Percentiles rank a stretch among this genome's conserved stretches.
These are phyloP conservation scores for Corythaeola cristata DNA, from an alignment of 2,113 vertebrate genomes.

Conservation along the genomic window DNA sequence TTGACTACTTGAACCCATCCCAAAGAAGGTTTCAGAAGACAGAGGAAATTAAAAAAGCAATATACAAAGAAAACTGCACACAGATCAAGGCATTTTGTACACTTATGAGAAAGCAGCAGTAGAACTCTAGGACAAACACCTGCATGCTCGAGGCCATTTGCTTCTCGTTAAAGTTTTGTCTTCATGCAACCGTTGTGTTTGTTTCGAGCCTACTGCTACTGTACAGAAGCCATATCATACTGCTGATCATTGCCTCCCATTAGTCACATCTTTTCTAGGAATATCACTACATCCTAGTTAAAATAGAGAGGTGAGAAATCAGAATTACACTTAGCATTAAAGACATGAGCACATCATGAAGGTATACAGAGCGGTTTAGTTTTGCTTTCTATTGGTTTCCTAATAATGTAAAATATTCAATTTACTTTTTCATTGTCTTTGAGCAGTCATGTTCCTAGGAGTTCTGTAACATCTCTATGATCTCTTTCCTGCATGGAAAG, in stretches of 20 bases:
- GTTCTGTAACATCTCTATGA: not conserved
- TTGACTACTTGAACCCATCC: not conserved
- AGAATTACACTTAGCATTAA: not conserved
- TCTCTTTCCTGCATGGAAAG: not conserved
- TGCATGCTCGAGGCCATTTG: not conserved
- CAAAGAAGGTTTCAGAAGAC: not conserved
- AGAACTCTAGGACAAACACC: not conserved
- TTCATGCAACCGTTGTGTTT: not conserved
- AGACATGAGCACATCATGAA: not conserved
- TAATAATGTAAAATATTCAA: not conserved
- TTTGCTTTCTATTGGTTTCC: not conserved
- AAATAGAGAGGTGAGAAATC: not conserved
- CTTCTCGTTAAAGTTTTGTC: not conserved
- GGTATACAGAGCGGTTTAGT: not conserved
- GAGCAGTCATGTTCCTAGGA: not conserved
- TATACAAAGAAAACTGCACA: not conserved
- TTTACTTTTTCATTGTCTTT: not conserved
- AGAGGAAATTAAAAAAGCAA: not conserved
- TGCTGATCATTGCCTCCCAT: not conserved
- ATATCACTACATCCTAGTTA: not conserved
- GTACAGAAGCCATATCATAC: fast-evolving
- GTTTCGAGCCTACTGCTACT: not conserved
- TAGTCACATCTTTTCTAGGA: not conserved
- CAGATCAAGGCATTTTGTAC: not conserved
- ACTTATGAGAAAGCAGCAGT: not conserved